Base-by-base conservation (phyloP, 2,113 vertebrate genomes). In the Nothobranchius kuhntae region DNA sequence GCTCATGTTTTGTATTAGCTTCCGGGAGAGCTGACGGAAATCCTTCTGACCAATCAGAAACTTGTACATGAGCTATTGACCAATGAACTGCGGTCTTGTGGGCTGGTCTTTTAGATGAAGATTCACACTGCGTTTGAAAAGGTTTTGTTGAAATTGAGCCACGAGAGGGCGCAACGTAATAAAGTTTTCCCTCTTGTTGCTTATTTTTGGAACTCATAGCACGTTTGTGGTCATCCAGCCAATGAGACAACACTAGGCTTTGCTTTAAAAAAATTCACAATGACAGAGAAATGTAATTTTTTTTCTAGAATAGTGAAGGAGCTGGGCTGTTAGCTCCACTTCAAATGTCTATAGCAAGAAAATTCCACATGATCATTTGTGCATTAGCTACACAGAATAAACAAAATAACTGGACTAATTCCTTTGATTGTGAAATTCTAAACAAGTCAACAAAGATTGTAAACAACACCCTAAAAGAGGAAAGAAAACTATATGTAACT, bases 111-210 rank as follows among this genome's bases (percentile, higher is more conserved):
- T 6, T 1, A 24, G 2, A 7, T 3, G 0, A 42, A 82, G 71
- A 72, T 17, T 42, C 65, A 83, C 78, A 53, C 42, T 6, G 5
- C 30, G 1, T 2, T 30, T 2, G 0, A 1, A 1, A 6, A n/a
- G 62, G 9, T 1, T 0, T 59, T 68, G 3, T 3, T 55, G 1
- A 21, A 21, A 3, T 53, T 30, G 2, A 6, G 7, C 73, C 89
- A 67, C 83, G 21, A 57, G 83, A 85, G 13, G 42, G 80, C 80
- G 65, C 12, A 0, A 62, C 1, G 47, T n/a, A 2, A 55, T 38
- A 21, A 21, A 13, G 4, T 52, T 30, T 48, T 6, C 13, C 14
- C 1, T 17, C 9, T 47, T 13, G 1, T 13, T 1, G 30, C 30
- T 30, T 30, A 30, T 30, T 3, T 30, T 30, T 30, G 30, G 30